phyloP scores from a whole-genome alignment of 2,113 vertebrate species.

The Aptenodytes forsteri region DNA sequence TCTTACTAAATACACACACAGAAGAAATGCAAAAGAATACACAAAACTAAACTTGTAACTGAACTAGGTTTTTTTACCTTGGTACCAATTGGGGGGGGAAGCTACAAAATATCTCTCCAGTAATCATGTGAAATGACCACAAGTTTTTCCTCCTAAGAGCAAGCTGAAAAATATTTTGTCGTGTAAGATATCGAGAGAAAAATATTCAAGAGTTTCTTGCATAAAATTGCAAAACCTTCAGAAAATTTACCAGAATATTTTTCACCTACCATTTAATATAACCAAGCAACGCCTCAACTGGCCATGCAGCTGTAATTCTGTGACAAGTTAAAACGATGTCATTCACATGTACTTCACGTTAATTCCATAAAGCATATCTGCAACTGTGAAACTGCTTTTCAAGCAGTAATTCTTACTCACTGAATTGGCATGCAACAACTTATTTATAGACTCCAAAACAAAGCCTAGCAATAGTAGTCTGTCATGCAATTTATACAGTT shows the following conservation, averaged over 20 bases:
- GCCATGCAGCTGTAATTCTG: not conserved
- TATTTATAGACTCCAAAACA: constrained; percentile 51
- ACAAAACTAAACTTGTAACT: not conserved
- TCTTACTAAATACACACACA: not conserved
- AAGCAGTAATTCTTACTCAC: constrained; percentile 26
- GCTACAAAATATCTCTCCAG: not conserved
- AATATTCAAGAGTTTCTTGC: not conserved
- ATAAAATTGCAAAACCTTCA: not conserved
- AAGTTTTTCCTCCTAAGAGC: not conserved
- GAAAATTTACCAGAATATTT: not conserved
- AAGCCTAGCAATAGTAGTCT: constrained; percentile 13
- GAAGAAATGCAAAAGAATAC: not conserved
- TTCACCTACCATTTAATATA: not conserved
- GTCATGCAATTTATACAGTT: not conserved
- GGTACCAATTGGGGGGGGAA: not conserved
- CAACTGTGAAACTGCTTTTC: not conserved
- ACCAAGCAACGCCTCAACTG: not conserved
- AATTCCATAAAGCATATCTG: not conserved
- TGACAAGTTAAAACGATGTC: not conserved
- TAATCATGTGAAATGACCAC: not conserved
- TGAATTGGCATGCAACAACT: constrained; percentile 6
- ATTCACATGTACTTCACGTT: not conserved
- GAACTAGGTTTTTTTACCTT: not conserved
- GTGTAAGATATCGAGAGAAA: not conserved
- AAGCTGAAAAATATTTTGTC: not conserved